Base-by-base conservation (phyloP, 2,888 invertebrate species). In the Chrysomela aeneicollis region DNA sequence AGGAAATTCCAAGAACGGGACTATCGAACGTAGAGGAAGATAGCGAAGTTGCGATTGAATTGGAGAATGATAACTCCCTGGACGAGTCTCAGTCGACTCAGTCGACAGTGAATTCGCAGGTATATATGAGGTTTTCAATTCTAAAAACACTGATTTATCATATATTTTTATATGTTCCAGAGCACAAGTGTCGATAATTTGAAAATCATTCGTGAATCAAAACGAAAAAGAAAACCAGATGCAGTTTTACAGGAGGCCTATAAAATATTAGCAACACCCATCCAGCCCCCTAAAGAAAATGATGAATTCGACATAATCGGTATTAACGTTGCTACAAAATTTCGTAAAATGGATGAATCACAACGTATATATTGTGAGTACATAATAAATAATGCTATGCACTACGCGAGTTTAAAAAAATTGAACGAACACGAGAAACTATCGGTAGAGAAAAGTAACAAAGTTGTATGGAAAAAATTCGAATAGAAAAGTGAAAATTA, bases 371-470 rank as follows among this genome's bases (percentile, higher is more conserved):
- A 50, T 50, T 50, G 50, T 10, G 32, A 35, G 32, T 35, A 35
- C 32, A 35, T 35, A 9, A 35, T 35, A 35, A 35, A 35, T 10
- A 26, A 26, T 6, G 26, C 26, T 26, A 26, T 47, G 47, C n/a
- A 47, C 47, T 50, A 50, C 21, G 50, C 50, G 50, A 50, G 50
- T 50, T 50, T 50, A 15, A 50, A 50, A 50, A 19, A 50, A 22
- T 50, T 50, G 50, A 50, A 50, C 22, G 50, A 50, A 50, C 50
- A n/a, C n/a, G n/a, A n/a, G n/a, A n/a, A n/a, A n/a, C n/a, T n/a
- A n/a, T n/a, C n/a, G n/a, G n/a, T n/a, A n/a, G n/a, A n/a, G n/a
- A n/a, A n/a, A n/a, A n/a, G n/a, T n/a, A n/a, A n/a, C n/a, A n/a
- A n/a, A n/a, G n/a, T n/a, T n/a, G n/a, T n/a, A n/a, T n/a, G n/a